Percentiles rank a stretch among this genome's conserved stretches.
Conservation (phyloP, 2,888 invertebrate species). For the Agriopis aurantiaria region DNA sequence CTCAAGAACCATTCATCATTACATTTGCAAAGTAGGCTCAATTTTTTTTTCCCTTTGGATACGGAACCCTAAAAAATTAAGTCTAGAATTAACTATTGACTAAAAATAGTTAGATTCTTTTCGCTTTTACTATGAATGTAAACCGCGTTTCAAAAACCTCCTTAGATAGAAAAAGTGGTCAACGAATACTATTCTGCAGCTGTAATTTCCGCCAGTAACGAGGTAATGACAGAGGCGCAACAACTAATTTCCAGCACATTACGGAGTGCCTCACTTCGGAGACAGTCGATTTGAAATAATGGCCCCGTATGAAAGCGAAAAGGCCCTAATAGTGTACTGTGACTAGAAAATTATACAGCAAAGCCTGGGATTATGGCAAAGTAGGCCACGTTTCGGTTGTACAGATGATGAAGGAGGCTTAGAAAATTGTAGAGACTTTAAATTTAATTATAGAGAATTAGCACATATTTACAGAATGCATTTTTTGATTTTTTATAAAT, state of each 20-base stretch:
- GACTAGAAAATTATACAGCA: slow-evolving; percentile 32
- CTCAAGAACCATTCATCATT: too few species aligned
- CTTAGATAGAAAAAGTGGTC: neutral
- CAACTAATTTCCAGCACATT: slow-evolving; percentile 14
- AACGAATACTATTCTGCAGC: neutral
- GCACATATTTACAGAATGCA: neutral
- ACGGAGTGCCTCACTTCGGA: slow-evolving; percentile 17
- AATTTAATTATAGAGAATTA: neutral
- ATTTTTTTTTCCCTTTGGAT: too few species aligned
- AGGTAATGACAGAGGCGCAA: slow-evolving; percentile 6
- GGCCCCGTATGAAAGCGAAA: slow-evolving; percentile 38
- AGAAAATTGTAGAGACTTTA: neutral
- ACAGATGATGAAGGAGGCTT: slow-evolving; percentile 1
- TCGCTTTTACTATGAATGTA: neutral
- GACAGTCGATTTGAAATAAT: slow-evolving; percentile 33
- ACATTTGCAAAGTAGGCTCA: too few species aligned
- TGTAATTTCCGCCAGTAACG: slow-evolving; percentile 1
- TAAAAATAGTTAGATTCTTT: too few species aligned
- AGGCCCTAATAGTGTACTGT: slow-evolving; percentile 35
- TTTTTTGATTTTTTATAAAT: too few species aligned
- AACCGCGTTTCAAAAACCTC: neutral
- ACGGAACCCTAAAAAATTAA: too few species aligned
- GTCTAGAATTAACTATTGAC: too few species aligned
- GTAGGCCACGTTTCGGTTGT: slow-evolving; percentile 21
- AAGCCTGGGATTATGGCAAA: slow-evolving; percentile 21